A percentile compares a stretch with the other conserved stretches of the same genome.
Conservation (phyloP, 2,797 vertebrate species). For the Acridotheres tristis region DNA sequence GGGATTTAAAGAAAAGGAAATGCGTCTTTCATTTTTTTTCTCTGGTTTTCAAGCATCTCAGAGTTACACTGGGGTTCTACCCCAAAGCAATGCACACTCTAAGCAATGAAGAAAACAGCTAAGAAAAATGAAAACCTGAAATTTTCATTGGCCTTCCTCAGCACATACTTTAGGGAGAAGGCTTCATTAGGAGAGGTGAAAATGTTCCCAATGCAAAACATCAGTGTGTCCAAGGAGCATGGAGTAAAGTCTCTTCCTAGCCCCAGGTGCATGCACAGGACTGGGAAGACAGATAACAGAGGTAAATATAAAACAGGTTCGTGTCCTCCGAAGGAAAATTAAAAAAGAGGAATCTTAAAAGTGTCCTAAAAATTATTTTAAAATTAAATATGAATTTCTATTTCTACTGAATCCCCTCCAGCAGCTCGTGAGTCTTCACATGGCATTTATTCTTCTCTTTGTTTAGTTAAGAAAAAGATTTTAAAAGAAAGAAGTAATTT, state of each 20-base stretch:
- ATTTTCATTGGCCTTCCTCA: not conserved
- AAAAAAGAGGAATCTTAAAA: not conserved
- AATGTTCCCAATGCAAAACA: not conserved
- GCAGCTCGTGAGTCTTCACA: not conserved
- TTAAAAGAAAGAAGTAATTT: not conserved
- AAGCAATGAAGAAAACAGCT: not conserved
- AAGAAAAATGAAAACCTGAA: not conserved
- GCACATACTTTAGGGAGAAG: not conserved
- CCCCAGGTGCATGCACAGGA: no score
- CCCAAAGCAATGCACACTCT: not conserved
- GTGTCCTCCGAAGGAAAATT: not conserved
- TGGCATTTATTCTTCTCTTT: not conserved
- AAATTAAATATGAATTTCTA: not conserved
- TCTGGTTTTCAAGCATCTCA: not conserved
- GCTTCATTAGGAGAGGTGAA: not conserved
- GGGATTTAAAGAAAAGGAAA: not conserved
- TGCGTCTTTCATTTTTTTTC: not conserved
- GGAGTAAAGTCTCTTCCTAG: not conserved
- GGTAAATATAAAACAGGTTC: not conserved
- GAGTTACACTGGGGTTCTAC: not conserved
- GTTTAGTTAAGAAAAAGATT: not conserved
- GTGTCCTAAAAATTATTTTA: not conserved
- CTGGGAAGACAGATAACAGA: not conserved
- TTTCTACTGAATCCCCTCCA: not conserved
- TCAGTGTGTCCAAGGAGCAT: not conserved